Percentiles rank a stretch among this genome's conserved stretches.
phyloP scores from a whole-genome alignment of 1,140 invertebrate genomes.

The Drosophila hydei region DNA sequence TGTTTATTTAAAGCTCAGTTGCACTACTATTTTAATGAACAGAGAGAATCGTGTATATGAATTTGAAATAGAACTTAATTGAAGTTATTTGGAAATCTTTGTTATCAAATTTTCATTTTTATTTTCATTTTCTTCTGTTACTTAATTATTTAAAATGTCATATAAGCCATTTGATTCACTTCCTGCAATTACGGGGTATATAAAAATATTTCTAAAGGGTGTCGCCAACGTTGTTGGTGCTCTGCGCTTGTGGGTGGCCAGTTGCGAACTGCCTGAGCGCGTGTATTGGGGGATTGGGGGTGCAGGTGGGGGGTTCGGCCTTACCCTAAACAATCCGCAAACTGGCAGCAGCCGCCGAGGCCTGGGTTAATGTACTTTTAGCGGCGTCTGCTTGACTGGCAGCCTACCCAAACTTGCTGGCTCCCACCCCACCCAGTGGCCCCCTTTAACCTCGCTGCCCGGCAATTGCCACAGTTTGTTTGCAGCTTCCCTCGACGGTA shows the following conservation, averaged over 20 bases:
- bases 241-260: conserved; percentile 53
- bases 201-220: conserved; percentile 37
- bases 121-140: not conserved
- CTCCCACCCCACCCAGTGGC: not conserved
- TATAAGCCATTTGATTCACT: too few relatives aligned
- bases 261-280: conserved; percentile 30
- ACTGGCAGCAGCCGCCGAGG: conserved; percentile 42
- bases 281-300: not conserved
- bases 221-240: conserved; percentile 37
- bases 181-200: conserved; percentile 1
- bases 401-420: conserved; percentile 36
- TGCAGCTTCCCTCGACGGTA: conserved; percentile 14
- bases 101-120: too few relatives aligned
- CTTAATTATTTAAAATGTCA: not conserved
- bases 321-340: conserved; percentile 52
- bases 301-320: conserved; percentile 21
- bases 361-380: conserved; percentile 78
- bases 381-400: conserved; percentile 68
- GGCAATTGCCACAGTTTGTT: conserved; percentile 16
- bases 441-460: not conserved
- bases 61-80: too few relatives aligned
- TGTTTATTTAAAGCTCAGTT: too few relatives aligned
- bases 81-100: too few relatives aligned
- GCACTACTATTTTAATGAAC: too few relatives aligned
- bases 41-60: too few relatives aligned